Base-by-base conservation (phyloP, 1,140 invertebrate genomes). In the Eueides isabella region DNA sequence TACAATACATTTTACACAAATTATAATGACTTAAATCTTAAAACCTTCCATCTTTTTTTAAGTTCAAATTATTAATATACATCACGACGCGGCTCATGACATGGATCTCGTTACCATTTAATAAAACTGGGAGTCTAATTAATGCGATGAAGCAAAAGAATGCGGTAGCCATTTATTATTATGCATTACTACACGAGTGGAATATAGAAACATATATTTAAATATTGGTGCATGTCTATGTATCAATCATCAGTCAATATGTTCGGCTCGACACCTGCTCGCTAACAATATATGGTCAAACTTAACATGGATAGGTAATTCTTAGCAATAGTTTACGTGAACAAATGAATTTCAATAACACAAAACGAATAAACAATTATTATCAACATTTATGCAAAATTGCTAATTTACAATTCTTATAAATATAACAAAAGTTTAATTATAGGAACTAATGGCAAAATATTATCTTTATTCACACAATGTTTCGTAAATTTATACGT, bases 141-240 rank as follows among this genome's bases (percentile, higher is more conserved):
- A 82, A 81, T 76, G 76, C 72, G 75, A 67, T 71, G 68, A 76
- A 55, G 70, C 72, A 65, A 73, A 74, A 85, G 90, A 89, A 92
- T 92, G 88, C 88, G 90, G 87, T 78, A 90, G 85, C 74, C 82
- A 85, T 85, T 88, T 87, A 77, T 86, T 88, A 89, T 86, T 81
- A 85, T 82, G 80, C 80, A 79, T 74, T 79, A 81, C 79, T 79
- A 82, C 87, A 84, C 80, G 83, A 74, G 33, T 80, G 76, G 86
- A 81, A 90, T 89, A 86, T 83, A 82, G 79, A 78, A 80, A 72
- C 78, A 64, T 74, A 79, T 74, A 86, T 91, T 89, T 86, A 85
- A 89, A 92, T 86, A 87, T 88, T 86, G 79, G 86, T 78, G 78
- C 75, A 77, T 74, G 77, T 76, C 76, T 73, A 67, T 41, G 69